These are phyloP conservation scores for Idaea straminata DNA, from an alignment of 2,888 invertebrate species.

Conservation along the genomic window DNA sequence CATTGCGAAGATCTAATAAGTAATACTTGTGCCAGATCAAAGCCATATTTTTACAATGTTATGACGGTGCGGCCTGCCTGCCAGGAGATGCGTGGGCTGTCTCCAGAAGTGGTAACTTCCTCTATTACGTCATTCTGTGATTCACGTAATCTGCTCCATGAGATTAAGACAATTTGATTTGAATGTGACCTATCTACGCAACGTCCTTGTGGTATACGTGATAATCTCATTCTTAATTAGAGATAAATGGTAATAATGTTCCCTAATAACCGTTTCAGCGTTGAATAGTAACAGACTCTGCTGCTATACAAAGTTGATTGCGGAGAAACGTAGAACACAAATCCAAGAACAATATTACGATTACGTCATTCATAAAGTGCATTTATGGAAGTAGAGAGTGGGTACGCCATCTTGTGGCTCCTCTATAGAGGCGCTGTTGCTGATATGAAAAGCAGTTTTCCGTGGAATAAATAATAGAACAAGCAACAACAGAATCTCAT, in stretches of 20 bases:
- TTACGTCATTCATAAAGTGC: constrained; percentile 69
- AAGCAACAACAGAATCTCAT: constrained; percentile 9
- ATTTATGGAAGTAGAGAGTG: constrained; percentile 59
- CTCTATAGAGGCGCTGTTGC: constrained; percentile 57
- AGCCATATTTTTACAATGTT: constrained; percentile 53
- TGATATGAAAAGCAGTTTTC: constrained; percentile 76
- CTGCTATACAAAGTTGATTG: constrained; percentile 48
- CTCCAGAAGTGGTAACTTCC: constrained; percentile 70
- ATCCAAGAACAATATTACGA: constrained; percentile 63
- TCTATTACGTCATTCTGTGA: constrained; percentile 72
- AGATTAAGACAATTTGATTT: constrained; percentile 51
- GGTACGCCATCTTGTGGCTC: constrained; percentile 58
- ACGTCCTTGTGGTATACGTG: constrained; percentile 43
- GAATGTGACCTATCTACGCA: constrained; percentile 51
- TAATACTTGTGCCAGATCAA: constrained; percentile 47
- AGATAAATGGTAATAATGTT: constrained; percentile 33
- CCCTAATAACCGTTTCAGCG: constrained; percentile 35
- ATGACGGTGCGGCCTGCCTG: constrained; percentile 47
- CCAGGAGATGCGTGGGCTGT: constrained; percentile 62
- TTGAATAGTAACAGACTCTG: constrained; percentile 42
- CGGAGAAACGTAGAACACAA: constrained; percentile 51
- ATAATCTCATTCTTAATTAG: neutral
- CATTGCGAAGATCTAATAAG: constrained; percentile 42
- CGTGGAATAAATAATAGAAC: constrained; percentile 65
- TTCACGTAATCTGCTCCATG: constrained; percentile 58